Percentiles rank a stretch among this genome's conserved stretches.
Conservation (phyloP, 2,888 invertebrate genomes). For the Caenorhabditis parvicauda region DNA sequence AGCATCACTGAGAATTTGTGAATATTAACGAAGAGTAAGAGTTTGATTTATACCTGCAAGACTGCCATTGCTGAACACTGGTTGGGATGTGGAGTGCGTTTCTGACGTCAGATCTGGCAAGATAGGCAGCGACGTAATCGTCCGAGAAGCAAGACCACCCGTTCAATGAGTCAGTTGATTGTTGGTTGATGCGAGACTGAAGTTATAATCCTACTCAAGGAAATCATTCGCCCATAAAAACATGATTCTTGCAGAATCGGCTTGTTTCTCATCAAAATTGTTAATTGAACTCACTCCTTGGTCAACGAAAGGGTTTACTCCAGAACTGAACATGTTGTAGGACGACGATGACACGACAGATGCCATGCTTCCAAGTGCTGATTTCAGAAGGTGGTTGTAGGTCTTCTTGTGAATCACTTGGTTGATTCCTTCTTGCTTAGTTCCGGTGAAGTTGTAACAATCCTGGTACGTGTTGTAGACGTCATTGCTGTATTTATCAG, state of each 20-base stretch:
- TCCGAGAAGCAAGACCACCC: constrained; percentile 40
- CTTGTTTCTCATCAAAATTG: background rate
- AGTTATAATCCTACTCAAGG: constrained; percentile 1
- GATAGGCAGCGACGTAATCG: constrained; percentile 30
- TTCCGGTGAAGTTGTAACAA: constrained; percentile 35
- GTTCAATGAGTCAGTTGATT: constrained; percentile 43
- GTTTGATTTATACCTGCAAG: constrained; percentile 32
- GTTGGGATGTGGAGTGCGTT: constrained; percentile 42
- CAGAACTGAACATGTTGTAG: constrained; percentile 27
- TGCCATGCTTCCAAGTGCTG: constrained; percentile 8
- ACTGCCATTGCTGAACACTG: constrained; percentile 24
- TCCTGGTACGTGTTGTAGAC: constrained; percentile 51
- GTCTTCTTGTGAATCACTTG: constrained; percentile 14
- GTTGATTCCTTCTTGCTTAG: constrained; percentile 7
- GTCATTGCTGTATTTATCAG: constrained; percentile 32
- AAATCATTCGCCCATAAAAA: background rate
- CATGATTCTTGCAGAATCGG: background rate
- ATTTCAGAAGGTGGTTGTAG: constrained; percentile 24
- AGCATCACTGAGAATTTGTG: constrained; percentile 27
- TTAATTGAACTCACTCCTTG: constrained; percentile 31
- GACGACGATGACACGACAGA: no score
- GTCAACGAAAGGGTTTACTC: constrained; percentile 38
- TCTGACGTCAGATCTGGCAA: constrained; percentile 30
- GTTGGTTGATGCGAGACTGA: constrained; percentile 27
- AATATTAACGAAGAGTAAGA: background rate